Conservation (phyloP, 2,888 invertebrate genomes). For the Mylabris sibirica region DNA sequence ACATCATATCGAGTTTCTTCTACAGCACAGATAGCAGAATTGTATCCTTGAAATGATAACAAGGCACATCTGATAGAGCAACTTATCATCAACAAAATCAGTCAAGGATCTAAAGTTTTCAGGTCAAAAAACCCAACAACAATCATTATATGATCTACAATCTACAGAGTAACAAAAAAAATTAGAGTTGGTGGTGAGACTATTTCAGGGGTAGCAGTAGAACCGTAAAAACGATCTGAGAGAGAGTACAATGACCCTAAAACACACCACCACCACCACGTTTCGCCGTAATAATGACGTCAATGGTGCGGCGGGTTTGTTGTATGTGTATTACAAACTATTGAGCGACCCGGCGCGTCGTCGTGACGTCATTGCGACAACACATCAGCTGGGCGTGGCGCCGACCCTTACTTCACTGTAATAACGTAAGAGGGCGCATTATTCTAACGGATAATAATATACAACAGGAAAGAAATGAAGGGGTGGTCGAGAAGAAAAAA, state of each 20-base stretch:
- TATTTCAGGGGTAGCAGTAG: conserved; percentile 17
- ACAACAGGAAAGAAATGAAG: neutral
- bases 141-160: neutral
- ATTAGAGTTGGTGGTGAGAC: neutral
- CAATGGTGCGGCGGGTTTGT: conserved; percentile 49
- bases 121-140: neutral
- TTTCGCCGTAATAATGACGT: conserved; percentile 45
- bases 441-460: too few species aligned
- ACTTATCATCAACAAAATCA: neutral
- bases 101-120: neutral
- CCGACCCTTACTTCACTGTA: conserved; percentile 36
- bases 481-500: neutral
- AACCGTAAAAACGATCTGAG: conserved; percentile 36
- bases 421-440: conserved; percentile 32
- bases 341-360: conserved; percentile 56
- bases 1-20: too few species aligned
- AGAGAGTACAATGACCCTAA: too few species aligned
- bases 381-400: conserved; percentile 60
- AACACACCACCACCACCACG: too few species aligned
- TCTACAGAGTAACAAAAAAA: neutral
- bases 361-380: conserved; percentile 58
- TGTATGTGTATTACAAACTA: conserved; percentile 33
- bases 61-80: neutral
- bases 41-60: neutral
- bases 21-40: neutral